phyloP scores from a whole-genome alignment of 1,140 invertebrate species.

The Lineus longissimus region DNA sequence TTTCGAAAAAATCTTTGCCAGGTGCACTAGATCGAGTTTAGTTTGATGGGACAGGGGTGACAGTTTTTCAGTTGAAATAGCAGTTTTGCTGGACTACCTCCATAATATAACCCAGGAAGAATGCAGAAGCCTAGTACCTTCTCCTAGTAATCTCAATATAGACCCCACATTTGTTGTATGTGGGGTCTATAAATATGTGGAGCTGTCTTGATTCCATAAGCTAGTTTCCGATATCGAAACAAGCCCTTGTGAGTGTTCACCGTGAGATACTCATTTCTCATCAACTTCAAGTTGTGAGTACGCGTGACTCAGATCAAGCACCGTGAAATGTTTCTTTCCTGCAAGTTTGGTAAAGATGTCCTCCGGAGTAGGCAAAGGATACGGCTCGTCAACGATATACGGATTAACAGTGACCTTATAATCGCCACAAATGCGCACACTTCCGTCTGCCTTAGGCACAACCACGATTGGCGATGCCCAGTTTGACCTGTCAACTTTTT shows the following conservation, averaged over 20 bases:
- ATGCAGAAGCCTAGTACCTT: no score
- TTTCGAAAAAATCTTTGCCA: no score
- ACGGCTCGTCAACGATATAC: constrained; percentile 8
- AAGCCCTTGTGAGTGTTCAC: constrained; percentile 7
- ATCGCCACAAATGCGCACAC: constrained; percentile 29
- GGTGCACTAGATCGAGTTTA: no score
- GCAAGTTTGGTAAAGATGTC: not conserved
- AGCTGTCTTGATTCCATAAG: constrained; percentile 10
- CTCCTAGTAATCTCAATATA: no score
- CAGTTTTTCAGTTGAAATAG: no score
- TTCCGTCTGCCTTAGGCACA: constrained; percentile 22
- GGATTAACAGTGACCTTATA: constrained; percentile 42
- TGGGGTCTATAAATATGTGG: no score
- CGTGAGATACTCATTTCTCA: constrained; percentile 1
- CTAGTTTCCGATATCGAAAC: not conserved
- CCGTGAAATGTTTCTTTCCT: not conserved
- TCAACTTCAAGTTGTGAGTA: constrained; percentile 5
- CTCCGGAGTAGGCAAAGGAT: not conserved
- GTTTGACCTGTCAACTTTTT: constrained; percentile 41
- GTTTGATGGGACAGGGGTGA: no score
- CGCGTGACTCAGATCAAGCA: constrained; percentile 3
- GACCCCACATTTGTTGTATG: no score
- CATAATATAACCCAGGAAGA: no score
- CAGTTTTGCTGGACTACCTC: no score
- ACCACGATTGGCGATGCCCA: constrained; percentile 31